These are phyloP conservation scores for Aldrovandia affinis DNA, from an alignment of 2,797 vertebrate genomes.

Conservation along the genomic window DNA sequence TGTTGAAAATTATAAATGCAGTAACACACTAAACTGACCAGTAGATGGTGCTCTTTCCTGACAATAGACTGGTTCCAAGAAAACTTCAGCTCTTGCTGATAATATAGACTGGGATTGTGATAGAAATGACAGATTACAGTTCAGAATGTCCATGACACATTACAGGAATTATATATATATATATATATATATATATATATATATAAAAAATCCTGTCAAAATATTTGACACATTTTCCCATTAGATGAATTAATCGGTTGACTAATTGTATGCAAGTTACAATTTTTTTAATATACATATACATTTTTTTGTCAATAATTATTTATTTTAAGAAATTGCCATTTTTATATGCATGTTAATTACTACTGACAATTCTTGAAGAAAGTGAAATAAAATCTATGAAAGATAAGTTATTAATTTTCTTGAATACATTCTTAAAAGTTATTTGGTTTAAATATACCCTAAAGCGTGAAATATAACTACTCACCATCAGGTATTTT, in stretches of 20 bases:
- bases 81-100: not conserved
- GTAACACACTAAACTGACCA: slow-evolving; percentile 41
- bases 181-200: not conserved
- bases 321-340: not conserved
- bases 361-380: no score
- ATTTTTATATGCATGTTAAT: not conserved
- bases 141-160: not conserved
- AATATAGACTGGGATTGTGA: not conserved
- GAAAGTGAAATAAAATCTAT: no score
- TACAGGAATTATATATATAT: no score
- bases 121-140: not conserved
- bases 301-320: not conserved
- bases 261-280: no score
- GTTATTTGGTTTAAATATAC: not conserved
- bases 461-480: not conserved
- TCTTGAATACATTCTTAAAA: not conserved
- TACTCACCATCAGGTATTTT: slow-evolving; percentile 83
- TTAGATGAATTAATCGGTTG: no score
- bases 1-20: not conserved
- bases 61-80: slow-evolving; percentile 31
- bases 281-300: no score
- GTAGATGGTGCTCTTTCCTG: slow-evolving; percentile 59
- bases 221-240: no score
- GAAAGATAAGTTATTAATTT: not conserved
- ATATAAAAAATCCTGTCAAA: no score